phyloP scores from a whole-genome alignment of 2,797 vertebrate genomes.

The Eidolon dupreanum region DNA sequence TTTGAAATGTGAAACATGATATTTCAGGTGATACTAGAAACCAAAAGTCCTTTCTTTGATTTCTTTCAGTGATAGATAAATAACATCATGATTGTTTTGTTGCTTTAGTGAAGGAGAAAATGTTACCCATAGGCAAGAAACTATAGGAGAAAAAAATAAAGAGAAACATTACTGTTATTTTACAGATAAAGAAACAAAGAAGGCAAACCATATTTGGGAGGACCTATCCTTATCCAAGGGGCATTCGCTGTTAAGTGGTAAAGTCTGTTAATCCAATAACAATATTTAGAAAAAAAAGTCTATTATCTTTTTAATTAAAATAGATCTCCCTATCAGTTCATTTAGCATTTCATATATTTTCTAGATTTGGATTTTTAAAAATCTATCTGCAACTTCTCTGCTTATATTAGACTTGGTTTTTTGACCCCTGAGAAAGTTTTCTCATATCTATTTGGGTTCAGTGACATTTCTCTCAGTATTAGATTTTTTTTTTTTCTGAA shows the following conservation, averaged over 20 bases:
- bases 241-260: not conserved
- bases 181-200: not conserved
- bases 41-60: constrained; percentile 28
- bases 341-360: not conserved
- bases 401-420: not conserved
- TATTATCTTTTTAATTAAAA: not conserved
- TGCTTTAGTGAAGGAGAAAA: not conserved
- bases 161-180: not conserved
- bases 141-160: not conserved
- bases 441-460: not conserved
- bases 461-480: not conserved
- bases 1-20: not conserved
- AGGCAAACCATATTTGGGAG: not conserved
- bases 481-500: not conserved
- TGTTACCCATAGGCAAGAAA: not conserved
- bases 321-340: not conserved
- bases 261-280: not conserved
- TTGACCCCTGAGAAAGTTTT: not conserved
- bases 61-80: not conserved
- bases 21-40: constrained; percentile 16
- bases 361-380: not conserved
- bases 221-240: not conserved
- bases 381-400: not conserved
- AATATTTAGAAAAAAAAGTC: not conserved
- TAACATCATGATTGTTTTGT: not conserved